phyloP scores from a whole-genome alignment of 2,797 vertebrate genomes.

The Leptodactylus fallax region DNA sequence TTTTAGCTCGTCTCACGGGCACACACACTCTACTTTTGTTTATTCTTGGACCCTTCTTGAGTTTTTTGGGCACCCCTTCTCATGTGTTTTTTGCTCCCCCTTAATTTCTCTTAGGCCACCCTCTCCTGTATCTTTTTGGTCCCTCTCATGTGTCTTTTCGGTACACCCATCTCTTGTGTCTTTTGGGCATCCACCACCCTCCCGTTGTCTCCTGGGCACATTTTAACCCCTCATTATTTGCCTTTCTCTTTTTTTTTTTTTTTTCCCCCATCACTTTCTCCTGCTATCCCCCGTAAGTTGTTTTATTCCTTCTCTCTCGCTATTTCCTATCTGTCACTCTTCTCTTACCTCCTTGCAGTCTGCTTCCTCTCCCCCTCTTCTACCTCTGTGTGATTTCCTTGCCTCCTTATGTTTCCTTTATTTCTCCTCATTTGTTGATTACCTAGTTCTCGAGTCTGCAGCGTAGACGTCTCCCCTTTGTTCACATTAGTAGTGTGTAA shows the following conservation, averaged over 20 bases:
- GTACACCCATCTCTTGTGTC: too few species aligned
- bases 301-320: not conserved
- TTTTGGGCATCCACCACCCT: not conserved
- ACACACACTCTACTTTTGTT: not conserved
- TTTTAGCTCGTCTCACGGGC: too few species aligned
- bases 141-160: not conserved
- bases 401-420: not conserved
- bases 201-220: not conserved
- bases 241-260: too few species aligned
- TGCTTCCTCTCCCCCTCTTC: not conserved
- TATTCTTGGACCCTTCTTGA: too few species aligned
- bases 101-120: too few species aligned
- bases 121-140: too few species aligned
- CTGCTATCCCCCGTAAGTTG: not conserved
- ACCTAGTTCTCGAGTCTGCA: not conserved
- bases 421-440: constrained; percentile 15
- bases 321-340: not conserved
- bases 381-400: not conserved
- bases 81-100: not conserved
- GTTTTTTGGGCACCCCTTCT: not conserved
- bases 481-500: constrained; percentile 41
- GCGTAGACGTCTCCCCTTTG: constrained; percentile 22
- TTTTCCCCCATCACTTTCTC: not conserved
- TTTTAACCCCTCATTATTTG: not conserved
- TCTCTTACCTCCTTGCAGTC: not conserved